A percentile compares a stretch with the other conserved stretches of the same genome.
These are phyloP conservation scores for Campopleginae sp. DNA, from an alignment of 2,888 invertebrate genomes.

Conservation along the genomic window DNA sequence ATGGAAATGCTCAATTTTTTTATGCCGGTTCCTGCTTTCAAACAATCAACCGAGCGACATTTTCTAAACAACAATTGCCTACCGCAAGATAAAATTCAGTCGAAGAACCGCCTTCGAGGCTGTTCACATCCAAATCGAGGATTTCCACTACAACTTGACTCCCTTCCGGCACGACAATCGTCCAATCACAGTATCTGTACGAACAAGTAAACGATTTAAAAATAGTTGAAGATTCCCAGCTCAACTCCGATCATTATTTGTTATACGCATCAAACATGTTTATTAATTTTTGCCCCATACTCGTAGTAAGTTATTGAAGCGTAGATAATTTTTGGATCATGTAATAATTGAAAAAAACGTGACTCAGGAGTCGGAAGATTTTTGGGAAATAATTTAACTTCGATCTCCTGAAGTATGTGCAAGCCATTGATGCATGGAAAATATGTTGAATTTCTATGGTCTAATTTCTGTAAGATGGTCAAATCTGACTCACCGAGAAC, in stretches of 20 bases:
- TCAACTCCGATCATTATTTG: too few relatives aligned
- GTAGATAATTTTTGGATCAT: too few relatives aligned
- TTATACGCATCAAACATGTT: too few relatives aligned
- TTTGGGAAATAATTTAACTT: too few relatives aligned
- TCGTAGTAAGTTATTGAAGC: too few relatives aligned
- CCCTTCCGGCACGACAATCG: constrained; percentile 88
- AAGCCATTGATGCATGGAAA: background rate
- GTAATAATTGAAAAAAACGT: too few relatives aligned
- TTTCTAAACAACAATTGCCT: constrained; percentile 9
- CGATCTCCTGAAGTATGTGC: too few relatives aligned
- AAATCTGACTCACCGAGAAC: constrained; percentile 43
- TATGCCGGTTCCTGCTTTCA: background rate
- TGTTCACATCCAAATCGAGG: constrained; percentile 86
- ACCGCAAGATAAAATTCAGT: constrained; percentile 58
- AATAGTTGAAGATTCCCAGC: background rate
- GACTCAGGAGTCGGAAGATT: too few relatives aligned
- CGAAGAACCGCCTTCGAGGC: background rate
- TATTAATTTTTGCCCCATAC: too few relatives aligned
- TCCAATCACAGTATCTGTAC: constrained; percentile 88
- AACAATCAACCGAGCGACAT: background rate
- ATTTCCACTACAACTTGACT: constrained; percentile 88
- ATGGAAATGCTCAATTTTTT: background rate
- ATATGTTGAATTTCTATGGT: background rate
- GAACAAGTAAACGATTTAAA: background rate
- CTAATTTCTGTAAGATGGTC: background rate